Conservation (phyloP, 2,797 vertebrate genomes). For the Limosa lapponica region DNA sequence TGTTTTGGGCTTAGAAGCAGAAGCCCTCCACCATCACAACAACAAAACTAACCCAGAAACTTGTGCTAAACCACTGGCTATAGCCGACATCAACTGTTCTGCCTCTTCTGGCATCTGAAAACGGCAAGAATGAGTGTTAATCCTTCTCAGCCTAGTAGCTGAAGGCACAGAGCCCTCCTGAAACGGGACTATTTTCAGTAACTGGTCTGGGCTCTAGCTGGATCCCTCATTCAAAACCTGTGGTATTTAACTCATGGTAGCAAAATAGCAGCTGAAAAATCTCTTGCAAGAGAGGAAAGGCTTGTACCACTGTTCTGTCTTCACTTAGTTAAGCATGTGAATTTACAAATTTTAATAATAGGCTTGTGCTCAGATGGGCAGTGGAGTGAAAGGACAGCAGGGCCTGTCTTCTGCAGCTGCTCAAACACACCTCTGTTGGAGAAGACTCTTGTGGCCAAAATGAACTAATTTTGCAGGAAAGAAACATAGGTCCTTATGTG, state of each 20-base stretch:
- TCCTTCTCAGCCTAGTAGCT: not conserved
- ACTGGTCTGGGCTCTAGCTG: not conserved
- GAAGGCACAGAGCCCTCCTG: not conserved
- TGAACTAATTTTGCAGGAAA: not conserved
- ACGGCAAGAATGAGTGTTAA: not conserved
- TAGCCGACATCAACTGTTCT: not conserved
- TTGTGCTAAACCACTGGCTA: not conserved
- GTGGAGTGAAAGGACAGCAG: not conserved
- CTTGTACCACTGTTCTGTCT: not conserved
- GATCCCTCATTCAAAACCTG: not conserved
- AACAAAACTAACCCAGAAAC: not conserved
- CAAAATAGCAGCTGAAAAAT: not conserved
- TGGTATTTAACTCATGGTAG: not conserved
- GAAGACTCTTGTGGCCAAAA: not conserved
- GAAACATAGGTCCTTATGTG: not conserved
- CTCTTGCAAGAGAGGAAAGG: not conserved
- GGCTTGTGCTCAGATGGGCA: not conserved
- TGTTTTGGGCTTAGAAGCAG: not conserved
- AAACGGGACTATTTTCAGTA: constrained; percentile 1
- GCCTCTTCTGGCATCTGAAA: not conserved
- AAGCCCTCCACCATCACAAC: not conserved
- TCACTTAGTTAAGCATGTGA: not conserved
- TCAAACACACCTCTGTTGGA: not conserved
- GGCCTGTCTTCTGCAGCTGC: not conserved
- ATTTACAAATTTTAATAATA: not conserved